Percentiles rank a stretch among this genome's conserved stretches.
phyloP scores from a whole-genome alignment of 1,140 invertebrate genomes.

The Heterodera schachtii region DNA sequence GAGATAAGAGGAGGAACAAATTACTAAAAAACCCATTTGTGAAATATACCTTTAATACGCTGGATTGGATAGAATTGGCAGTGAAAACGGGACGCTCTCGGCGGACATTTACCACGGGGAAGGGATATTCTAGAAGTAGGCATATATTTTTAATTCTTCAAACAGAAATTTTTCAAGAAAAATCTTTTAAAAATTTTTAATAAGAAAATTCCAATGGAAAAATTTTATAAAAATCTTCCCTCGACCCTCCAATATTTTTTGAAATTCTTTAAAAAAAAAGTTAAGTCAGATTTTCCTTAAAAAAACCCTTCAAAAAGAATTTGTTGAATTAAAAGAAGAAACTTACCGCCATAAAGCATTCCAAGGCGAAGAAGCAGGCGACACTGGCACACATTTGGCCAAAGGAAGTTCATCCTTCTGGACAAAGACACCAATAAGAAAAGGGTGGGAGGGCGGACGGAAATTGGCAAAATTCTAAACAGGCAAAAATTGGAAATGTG shows the following conservation, averaged over 20 bases:
- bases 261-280: no score
- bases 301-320: neutral
- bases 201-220: no score
- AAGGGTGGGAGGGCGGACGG: conserved; percentile 12
- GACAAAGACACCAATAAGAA: conserved; percentile 38
- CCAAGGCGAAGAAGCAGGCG: conserved; percentile 30
- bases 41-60: conserved; percentile 30
- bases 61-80: conserved; percentile 20
- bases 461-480: conserved; percentile 30
- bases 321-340: conserved; percentile 13
- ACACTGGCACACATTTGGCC: conserved; percentile 37
- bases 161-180: no score
- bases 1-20: neutral
- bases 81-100: conserved; percentile 30
- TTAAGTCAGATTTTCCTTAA: no score
- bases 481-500: neutral
- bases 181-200: no score
- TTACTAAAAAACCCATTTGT: neutral
- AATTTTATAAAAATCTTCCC: no score
- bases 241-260: no score
- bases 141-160: no score
- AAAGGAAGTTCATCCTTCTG: conserved; percentile 34
- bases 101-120: conserved; percentile 29
- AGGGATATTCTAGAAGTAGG: conserved; percentile 33
- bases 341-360: conserved; percentile 20